Base-by-base conservation (phyloP, 2,888 invertebrate genomes). In the Serrognathus titanus region DNA sequence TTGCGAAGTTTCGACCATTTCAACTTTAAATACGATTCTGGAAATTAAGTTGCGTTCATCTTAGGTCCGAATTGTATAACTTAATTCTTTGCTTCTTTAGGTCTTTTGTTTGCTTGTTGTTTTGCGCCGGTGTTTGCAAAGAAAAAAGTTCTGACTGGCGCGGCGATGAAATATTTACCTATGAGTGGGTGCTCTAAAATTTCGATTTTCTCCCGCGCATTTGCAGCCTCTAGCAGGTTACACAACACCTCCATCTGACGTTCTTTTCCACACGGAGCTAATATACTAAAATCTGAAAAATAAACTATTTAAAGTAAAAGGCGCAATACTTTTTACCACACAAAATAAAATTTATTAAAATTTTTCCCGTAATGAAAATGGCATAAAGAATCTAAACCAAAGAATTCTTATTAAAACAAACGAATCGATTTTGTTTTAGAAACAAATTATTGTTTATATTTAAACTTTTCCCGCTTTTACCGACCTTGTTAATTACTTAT, bases 1-100 rank as follows among this genome's bases (percentile, higher is more conserved):
- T 72, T 69, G 43, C 80, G 71, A 13, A 82, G 75, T 61, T 74
- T 77, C n/a, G 74, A 64, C 82, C 82, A 83, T 68, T 83, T 82
- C 24, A 82, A 66, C 31, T 72, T 73, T 36, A 81, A 72, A 63
- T 79, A 81, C 8, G 77, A 69, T 64, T 80, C 79, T 72, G 51
- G 52, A 56, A 56, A 58, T 48, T 48, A 48, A n/a, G 16, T 48
- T 10, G 8, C 24, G 5, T 31, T 31, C 24, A 31, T 4, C 6
- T 31, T 31, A 31, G 24, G 24, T 31, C 24, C 24, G 24, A 31
- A 31, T 31, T 5, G 45, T 45, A 45, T 12, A 12, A 20, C 10
- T 16, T 43, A 43, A 43, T 9, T 20, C 10, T 12, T 10, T 31
- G 24, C 24, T 31, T 31, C 24, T 31, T 31, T 31, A 5, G 24